These are phyloP conservation scores for Oryzias dopingdopingensis DNA, from an alignment of 2,797 vertebrate genomes.

Conservation along the genomic window DNA sequence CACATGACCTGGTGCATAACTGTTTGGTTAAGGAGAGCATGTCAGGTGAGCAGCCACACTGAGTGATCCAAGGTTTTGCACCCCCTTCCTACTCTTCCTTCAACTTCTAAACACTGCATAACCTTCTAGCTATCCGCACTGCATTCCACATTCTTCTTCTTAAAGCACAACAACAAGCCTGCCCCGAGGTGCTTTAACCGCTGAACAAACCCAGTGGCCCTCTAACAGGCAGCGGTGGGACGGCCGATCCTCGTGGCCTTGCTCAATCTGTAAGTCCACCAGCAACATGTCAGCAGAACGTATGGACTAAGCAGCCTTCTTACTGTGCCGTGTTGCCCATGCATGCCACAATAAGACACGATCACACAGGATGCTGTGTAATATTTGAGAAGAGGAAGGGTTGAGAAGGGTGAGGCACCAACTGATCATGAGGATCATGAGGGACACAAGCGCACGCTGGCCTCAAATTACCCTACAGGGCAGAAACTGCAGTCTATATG, in stretches of 20 bases:
- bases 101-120: conserved; percentile 61
- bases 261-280: conserved; percentile 69
- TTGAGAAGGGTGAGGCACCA: conserved; percentile 43
- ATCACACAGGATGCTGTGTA: conserved; percentile 39
- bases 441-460: conserved; percentile 30
- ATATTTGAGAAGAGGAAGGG: conserved; percentile 31
- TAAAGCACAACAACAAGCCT: conserved; percentile 68
- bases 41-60: conserved; percentile 56
- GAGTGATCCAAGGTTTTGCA: conserved; percentile 57
- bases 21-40: conserved; percentile 55
- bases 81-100: conserved; percentile 24
- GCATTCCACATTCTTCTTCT: conserved; percentile 76
- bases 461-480: conserved; percentile 57
- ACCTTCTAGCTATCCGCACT: conserved; percentile 74
- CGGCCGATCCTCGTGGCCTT: conserved; percentile 31
- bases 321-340: conserved; percentile 56
- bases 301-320: conserved; percentile 68
- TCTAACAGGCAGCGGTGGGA: conserved; percentile 36
- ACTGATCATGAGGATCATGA: conserved; percentile 63
- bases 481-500: conserved; percentile 34
- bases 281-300: conserved; percentile 74
- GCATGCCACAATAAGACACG: conserved; percentile 53
- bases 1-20: conserved; percentile 57
- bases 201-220: conserved; percentile 53
- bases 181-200: conserved; percentile 60